Percentiles rank a stretch among this genome's conserved stretches.
Evolutionary conservation across 1,140 invertebrate genomes (phyloP).

Genomic region (Heliconius melpomene): DNA sequence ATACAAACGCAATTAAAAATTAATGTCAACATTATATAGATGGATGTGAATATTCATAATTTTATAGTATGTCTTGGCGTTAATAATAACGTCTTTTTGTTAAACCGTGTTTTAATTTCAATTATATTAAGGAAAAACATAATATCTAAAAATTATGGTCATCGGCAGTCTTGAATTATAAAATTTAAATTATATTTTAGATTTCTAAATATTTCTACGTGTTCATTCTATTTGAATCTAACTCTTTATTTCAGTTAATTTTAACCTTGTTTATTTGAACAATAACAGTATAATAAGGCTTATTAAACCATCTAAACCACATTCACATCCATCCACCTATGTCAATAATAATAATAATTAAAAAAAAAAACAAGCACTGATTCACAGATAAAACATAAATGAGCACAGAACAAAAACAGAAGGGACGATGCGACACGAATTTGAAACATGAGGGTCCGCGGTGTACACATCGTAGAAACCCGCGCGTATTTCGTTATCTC

Average conservation of each 20-base stretch:
- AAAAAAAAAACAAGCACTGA: constrained; percentile 26
- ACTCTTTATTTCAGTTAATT: too few relatives aligned
- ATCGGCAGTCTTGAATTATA: too few relatives aligned
- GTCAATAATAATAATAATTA: background rate
- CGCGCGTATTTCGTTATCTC: constrained; percentile 73
- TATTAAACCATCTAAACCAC: background rate
- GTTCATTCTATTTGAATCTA: too few relatives aligned
- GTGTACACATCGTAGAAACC: constrained; percentile 79
- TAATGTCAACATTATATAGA: background rate
- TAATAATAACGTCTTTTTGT: too few relatives aligned
- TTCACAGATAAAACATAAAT: constrained; percentile 9
- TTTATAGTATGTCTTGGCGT: background rate
- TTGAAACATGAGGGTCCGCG: constrained; percentile 60
- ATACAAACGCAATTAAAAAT: constrained; percentile 16
- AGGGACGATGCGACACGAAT: constrained; percentile 52
- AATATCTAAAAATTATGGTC: too few relatives aligned
- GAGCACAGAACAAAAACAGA: constrained; percentile 48
- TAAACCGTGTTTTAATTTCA: too few relatives aligned
- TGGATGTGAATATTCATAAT: background rate
- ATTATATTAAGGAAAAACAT: too few relatives aligned
- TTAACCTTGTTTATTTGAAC: background rate
- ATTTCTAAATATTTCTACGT: too few relatives aligned
- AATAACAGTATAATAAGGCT: background rate
- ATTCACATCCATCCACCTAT: background rate
- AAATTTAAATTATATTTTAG: too few relatives aligned